phyloP scores from a whole-genome alignment of 2,113 vertebrate genomes.

The Callorhinus ursinus region DNA sequence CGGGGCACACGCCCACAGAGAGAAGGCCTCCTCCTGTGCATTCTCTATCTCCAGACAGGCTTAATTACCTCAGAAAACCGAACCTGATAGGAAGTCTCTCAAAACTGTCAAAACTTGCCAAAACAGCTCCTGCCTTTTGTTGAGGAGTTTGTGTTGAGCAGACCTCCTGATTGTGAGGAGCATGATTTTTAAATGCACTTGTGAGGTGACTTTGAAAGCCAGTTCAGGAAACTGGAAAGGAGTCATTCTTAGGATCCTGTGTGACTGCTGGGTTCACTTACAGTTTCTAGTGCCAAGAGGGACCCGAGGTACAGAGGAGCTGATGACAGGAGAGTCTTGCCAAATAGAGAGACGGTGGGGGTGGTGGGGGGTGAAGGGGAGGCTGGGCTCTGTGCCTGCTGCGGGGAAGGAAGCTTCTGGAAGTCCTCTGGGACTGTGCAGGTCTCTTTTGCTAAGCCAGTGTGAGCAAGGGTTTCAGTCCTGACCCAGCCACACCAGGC shows the following conservation, averaged over 20 bases:
- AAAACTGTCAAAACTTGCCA: background rate
- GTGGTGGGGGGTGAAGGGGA: too few species aligned
- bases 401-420: background rate
- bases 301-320: background rate
- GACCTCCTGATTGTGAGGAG: background rate
- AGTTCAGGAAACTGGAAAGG: constrained; percentile 33
- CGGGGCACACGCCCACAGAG: background rate
- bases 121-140: background rate
- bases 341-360: background rate
- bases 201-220: constrained; percentile 11
- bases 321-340: background rate
- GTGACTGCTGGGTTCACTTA: background rate
- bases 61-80: background rate
- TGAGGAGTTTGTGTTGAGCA: background rate
- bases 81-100: background rate
- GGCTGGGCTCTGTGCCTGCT: background rate
- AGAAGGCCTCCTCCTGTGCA: background rate
- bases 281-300: background rate
- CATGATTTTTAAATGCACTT: background rate
- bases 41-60: background rate
- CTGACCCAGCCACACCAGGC: rapidly evolving
- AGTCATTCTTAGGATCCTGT: constrained; percentile 2
- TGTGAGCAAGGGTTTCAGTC: background rate
- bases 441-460: background rate
- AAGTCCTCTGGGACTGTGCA: background rate